Conservation (phyloP, 2,888 invertebrate species). For the Oasisia sp. region DNA sequence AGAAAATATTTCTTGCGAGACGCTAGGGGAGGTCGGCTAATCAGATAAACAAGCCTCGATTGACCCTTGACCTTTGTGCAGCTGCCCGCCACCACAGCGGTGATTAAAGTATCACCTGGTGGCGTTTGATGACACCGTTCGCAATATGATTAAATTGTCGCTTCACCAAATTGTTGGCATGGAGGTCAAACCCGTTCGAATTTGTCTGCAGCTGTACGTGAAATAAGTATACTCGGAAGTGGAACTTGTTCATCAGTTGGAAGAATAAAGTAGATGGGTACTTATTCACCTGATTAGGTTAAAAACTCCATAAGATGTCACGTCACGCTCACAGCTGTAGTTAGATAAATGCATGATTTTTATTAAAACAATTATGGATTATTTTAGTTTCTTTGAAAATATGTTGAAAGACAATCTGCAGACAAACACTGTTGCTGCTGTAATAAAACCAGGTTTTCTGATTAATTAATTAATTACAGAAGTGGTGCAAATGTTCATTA, state of each 20-base stretch:
- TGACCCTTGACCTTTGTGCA: not conserved
- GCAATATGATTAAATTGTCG: not conserved
- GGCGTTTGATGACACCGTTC: not conserved
- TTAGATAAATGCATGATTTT: too few relatives aligned
- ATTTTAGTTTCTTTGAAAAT: too few relatives aligned
- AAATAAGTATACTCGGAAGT: not conserved
- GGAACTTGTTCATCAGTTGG: not conserved
- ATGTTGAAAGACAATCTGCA: not conserved
- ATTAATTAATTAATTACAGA: too few relatives aligned
- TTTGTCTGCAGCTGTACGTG: too few relatives aligned
- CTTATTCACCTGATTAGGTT: too few relatives aligned
- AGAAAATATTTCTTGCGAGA: not conserved
- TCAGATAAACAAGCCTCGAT: not conserved
- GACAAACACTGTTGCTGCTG: not conserved
- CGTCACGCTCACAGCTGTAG: too few relatives aligned
- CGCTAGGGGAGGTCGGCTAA: not conserved
- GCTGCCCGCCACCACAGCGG: not conserved
- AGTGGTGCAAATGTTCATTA: too few relatives aligned
- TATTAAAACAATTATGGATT: too few relatives aligned
- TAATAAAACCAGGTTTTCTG: not conserved
- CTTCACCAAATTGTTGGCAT: not conserved
- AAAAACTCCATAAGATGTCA: too few relatives aligned
- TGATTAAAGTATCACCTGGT: constrained; percentile 3
- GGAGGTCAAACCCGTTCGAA: too few relatives aligned
- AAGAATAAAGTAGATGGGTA: not conserved